Percentiles rank a stretch among this genome's conserved stretches.
Evolutionary conservation across 1,140 invertebrate genomes (phyloP).

Genomic region (Ceratina calcarata): DNA sequence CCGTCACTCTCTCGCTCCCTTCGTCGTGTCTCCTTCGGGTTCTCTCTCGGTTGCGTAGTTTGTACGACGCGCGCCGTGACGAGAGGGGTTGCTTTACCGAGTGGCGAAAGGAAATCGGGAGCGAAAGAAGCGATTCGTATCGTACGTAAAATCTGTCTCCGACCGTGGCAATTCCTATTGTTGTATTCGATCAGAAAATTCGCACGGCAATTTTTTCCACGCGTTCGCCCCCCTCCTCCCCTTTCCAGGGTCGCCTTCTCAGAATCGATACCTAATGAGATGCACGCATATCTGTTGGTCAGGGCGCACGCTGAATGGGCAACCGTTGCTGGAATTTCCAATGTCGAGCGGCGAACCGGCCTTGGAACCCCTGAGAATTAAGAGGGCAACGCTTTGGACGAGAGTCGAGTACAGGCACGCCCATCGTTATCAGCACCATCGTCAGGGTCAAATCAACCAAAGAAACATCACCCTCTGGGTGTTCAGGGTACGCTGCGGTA

Average conservation of each 20-base stretch:
- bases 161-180: constrained; percentile 2
- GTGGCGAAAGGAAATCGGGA: constrained; percentile 4
- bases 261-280: not conserved
- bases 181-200: too few species aligned
- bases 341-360: constrained; percentile 83
- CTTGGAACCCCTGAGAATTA: constrained; percentile 84
- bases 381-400: constrained; percentile 88
- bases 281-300: constrained; percentile 64
- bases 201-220: too few species aligned
- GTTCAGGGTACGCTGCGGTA: constrained; percentile 83
- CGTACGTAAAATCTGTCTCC: constrained; percentile 29
- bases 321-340: constrained; percentile 91
- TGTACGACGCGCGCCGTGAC: not conserved
- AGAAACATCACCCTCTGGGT: constrained; percentile 85
- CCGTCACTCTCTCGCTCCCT: not conserved
- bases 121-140: constrained; percentile 27
- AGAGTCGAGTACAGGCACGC: constrained; percentile 84
- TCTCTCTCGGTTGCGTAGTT: not conserved
- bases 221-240: too few species aligned
- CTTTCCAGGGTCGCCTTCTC: too few species aligned
- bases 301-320: constrained; percentile 91
- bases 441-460: constrained; percentile 74
- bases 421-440: constrained; percentile 79
- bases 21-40: not conserved
- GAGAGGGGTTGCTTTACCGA: not conserved